Conservation (phyloP, 2,113 vertebrate genomes). For the Hylia prasina region DNA sequence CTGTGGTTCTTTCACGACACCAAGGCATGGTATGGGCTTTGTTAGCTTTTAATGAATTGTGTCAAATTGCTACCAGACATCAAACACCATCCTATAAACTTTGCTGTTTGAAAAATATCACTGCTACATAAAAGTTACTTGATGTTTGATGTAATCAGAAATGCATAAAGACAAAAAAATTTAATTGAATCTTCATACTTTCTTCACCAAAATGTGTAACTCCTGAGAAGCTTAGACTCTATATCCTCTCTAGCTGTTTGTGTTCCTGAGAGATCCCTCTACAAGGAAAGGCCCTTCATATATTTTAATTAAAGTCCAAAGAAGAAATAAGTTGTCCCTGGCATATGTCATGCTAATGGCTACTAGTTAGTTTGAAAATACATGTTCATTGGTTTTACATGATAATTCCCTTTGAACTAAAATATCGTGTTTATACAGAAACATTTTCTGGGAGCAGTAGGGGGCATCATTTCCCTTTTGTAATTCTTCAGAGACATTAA, state of each 20-base stretch:
- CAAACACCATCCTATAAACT: neutral
- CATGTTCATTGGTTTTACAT: neutral
- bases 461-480: slow-evolving; percentile 70
- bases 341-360: neutral
- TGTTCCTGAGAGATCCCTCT: neutral
- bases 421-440: neutral
- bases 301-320: slow-evolving; percentile 39
- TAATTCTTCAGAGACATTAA: slow-evolving; percentile 63
- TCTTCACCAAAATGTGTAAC: neutral
- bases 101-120: neutral
- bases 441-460: slow-evolving; percentile 53
- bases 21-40: neutral
- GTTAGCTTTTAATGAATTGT: neutral
- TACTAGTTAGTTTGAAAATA: neutral
- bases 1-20: neutral
- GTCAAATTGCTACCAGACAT: neutral
- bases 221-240: neutral
- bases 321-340: neutral
- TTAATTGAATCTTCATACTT: neutral
- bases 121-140: neutral
- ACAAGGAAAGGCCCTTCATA: neutral
- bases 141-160: neutral
- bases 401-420: neutral
- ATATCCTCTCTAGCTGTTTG: neutral
- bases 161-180: neutral